Evolutionary conservation across 1,140 invertebrate species (phyloP).

Genomic region (Macrotrachela quadricornifera): DNA sequence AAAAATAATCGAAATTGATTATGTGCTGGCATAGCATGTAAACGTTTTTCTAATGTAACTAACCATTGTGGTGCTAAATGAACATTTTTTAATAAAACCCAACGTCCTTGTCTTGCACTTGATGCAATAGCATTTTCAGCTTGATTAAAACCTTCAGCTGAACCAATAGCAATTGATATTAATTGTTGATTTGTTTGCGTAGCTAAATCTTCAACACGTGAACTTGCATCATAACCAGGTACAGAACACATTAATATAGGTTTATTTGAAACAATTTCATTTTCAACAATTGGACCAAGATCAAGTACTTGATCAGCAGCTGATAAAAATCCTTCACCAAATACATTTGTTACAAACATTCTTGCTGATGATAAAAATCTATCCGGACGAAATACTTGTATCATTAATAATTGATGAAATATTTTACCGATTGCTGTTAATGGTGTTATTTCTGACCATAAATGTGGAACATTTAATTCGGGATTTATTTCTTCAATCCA

Average conservation of each 20-base stretch:
- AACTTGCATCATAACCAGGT: slow-evolving; percentile 87
- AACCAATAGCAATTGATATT: slow-evolving; percentile 89
- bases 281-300: slow-evolving; percentile 61
- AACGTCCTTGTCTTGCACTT: slow-evolving; percentile 81
- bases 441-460: background rate
- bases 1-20: slow-evolving; percentile 28
- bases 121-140: slow-evolving; percentile 89
- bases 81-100: slow-evolving; percentile 97
- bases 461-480: slow-evolving; percentile 58
- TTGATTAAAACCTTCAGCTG: slow-evolving; percentile 94
- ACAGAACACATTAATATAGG: slow-evolving; percentile 88
- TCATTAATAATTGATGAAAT: slow-evolving; percentile 37
- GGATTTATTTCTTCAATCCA: slow-evolving; percentile 75
- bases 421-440: background rate
- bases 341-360: slow-evolving; percentile 57
- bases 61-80: slow-evolving; percentile 95
- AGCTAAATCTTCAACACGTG: slow-evolving; percentile 85
- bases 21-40: slow-evolving; percentile 42
- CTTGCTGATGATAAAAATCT: slow-evolving; percentile 69
- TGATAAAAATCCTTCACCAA: slow-evolving; percentile 67
- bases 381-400: slow-evolving; percentile 81
- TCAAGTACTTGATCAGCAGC: slow-evolving; percentile 77
- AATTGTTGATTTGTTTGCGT: slow-evolving; percentile 75
- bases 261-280: slow-evolving; percentile 61
- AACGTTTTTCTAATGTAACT: slow-evolving; percentile 90